Evolutionary conservation across 2,888 invertebrate genomes (phyloP), one percentile per base, ranked within the genome.

Genomic region (Digitonthophagus gazella): DNA sequence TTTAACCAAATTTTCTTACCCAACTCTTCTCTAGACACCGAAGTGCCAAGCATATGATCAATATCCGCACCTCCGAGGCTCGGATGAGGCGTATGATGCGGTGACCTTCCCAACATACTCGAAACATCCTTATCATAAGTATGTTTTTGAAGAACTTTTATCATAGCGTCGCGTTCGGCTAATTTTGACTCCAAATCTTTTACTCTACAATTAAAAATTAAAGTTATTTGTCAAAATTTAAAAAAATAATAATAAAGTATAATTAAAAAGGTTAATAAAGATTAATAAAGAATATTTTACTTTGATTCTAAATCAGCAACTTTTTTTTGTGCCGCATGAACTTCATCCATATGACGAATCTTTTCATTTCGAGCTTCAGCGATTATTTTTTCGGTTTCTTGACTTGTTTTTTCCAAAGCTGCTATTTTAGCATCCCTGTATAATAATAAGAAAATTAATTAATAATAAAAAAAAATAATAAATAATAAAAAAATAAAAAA

Each of bases 111-210:
- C 69, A 85, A 76, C 79, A 85, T 85, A 74, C 83, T 84, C 22
- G 85, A 84, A 76, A 89, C 90, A 66, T 90, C 90, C 74, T 90
- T 90, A 77, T 90, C 91, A 67, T 87, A 87, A 0, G 91, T 91
- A 79, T 92, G 92, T 75, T 92, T 92, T 83, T 95, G 94, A 57
- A 95, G 85, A 16, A 95, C 93, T 76, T 92, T 89, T 75, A 96
- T 93, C 92, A 96, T 93, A 0, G 95, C 95, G 80, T 96, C 95
- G 69, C 92, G 89, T 80, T 96, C 95, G 0, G 93, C 93, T 68
- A 96, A 87, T 79, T 94, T 93, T 2, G 93, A 93, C 82, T 96
- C 95, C 72, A 94, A 83, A 81, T 93, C 93, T 81, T 95, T 95
- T 75, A 93, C 87, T 79, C 91, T 91, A 73, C 58, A 72, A 61